These are phyloP conservation scores for Microchrysa polita DNA, from an alignment of 2,888 invertebrate species.

Conservation along the genomic window DNA sequence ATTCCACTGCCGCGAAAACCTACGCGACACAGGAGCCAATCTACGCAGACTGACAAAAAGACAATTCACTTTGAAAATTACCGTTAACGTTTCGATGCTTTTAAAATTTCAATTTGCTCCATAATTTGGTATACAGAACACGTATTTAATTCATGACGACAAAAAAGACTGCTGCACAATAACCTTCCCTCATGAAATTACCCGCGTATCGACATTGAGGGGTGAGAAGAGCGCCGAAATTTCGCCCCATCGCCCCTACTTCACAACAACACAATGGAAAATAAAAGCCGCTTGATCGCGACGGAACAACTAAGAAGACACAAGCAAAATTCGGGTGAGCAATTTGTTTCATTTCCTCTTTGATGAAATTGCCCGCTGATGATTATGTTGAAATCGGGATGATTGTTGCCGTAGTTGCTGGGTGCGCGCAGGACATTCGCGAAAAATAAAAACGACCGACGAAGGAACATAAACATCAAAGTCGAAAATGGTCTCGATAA, in stretches of 20 bases:
- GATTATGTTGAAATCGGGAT: no score
- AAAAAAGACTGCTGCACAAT: constrained; percentile 7
- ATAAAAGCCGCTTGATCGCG: no score
- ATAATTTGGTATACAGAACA: constrained; percentile 16
- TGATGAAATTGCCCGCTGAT: no score
- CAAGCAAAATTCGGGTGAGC: no score
- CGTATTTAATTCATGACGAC: constrained; percentile 25
- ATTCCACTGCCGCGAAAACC: no score
- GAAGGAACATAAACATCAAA: constrained; percentile 18
- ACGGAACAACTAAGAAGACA: no score
- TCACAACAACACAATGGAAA: no score
- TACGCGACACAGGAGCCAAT: no score
- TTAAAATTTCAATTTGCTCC: constrained; percentile 27
- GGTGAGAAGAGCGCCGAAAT: not conserved
- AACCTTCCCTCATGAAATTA: constrained; percentile 22
- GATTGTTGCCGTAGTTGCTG: not conserved
- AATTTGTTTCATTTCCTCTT: no score
- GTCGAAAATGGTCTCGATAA: not conserved
- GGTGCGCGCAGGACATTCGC: not conserved
- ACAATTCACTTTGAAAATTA: constrained; percentile 10
- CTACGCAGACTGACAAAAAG: not conserved
- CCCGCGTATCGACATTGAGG: constrained; percentile 11
- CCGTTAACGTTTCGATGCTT: not conserved
- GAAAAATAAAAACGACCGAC: no score
- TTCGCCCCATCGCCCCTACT: no score